Conservation (phyloP, 2,113 vertebrate genomes). For the Chamaea fasciata region DNA sequence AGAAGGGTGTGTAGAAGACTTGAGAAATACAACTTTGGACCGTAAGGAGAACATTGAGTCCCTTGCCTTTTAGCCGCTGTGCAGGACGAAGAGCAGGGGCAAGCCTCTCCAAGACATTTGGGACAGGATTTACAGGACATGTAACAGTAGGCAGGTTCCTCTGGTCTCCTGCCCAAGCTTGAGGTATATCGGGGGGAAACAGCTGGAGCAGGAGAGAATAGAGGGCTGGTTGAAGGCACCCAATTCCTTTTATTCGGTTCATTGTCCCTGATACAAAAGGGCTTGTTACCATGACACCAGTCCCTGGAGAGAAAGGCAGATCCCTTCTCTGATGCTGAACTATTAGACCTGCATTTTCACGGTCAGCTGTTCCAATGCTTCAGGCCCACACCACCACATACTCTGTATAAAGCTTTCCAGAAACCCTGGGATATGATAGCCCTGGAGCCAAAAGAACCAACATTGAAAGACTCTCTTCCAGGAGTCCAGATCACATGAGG, state of each 20-base stretch:
- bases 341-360: neutral
- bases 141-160: neutral
- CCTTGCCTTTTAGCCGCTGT: neutral
- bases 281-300: accelerated
- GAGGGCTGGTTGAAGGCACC: neutral
- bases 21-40: neutral
- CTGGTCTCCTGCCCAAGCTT: neutral
- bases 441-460: neutral
- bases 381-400: neutral
- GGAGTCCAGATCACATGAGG: accelerated
- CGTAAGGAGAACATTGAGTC: accelerated
- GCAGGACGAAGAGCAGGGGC: neutral
- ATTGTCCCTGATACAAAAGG: neutral
- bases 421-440: neutral
- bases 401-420: neutral
- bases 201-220: accelerated
- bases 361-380: neutral
- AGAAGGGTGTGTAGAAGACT: neutral
- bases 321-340: neutral
- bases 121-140: neutral
- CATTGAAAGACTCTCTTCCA: neutral
- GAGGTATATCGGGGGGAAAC: too few species aligned
- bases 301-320: neutral
- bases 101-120: neutral
- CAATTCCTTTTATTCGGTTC: neutral